Base-by-base conservation (phyloP, 1,140 invertebrate species). In the Spodoptera frugiperda region DNA sequence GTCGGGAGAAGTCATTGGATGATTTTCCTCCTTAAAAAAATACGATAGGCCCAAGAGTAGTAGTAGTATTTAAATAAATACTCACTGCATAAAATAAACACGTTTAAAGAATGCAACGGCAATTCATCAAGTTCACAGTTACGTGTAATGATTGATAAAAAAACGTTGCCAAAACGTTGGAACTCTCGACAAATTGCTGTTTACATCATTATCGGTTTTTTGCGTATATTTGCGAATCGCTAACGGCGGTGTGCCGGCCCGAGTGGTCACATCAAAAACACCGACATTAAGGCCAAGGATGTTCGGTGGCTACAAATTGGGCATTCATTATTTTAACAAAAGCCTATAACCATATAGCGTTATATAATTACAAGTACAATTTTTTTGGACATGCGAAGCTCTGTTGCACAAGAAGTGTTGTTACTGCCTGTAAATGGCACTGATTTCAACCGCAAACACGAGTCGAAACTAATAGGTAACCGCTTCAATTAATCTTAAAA, bases 241-340 rank as follows among this genome's bases (percentile, higher is more conserved):
- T 89, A 89, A 89, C 81, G 83, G 86, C 83, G 76, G 75, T 78
- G 80, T 70, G 73, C 77, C 78, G 78, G 72, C 46, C 72, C 76
- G 78, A 79, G 82, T 78, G 83, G 79, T 86, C 84, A 84, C 86
- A 81, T 87, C 86, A 89, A 89, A 89, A 82, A 77, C 73, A 74
- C 86, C 85, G 86, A 82, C 85, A 90, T 89, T 91, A 90, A 90
- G 86, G 88, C 82, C 90, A 90, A 87, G 89, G 87, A 88, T 86
- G 33, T 81, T 85, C 76, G 68, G 80, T 86, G 82, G 82, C 76
- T 87, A 86, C 84, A 87, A 88, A 88, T 88, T 90, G 84, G 88
- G 78, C 82, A 82, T 86, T 91, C 87, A 86, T 87, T 84, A 89
- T 85, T 84, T 86, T 85, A 86, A 91, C 89, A 89, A 91, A 91